phyloP scores from a whole-genome alignment of 2,797 vertebrate genomes.

The Hybognathus amarus region DNA sequence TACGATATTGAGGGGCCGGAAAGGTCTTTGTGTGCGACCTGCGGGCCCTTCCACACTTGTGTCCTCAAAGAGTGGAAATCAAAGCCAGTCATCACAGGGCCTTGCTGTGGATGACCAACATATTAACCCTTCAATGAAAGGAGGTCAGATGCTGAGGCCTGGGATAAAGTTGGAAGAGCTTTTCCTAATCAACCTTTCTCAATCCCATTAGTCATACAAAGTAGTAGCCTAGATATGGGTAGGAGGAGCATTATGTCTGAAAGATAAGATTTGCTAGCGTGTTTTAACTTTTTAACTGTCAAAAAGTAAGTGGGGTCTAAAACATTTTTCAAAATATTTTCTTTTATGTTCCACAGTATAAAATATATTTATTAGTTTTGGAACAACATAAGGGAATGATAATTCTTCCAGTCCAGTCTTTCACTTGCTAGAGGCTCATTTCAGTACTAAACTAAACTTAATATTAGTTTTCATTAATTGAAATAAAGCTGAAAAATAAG shows the following conservation, averaged over 20 bases:
- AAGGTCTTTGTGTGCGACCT: conserved; percentile 72
- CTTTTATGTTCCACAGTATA: not conserved
- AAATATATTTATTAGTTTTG: not conserved
- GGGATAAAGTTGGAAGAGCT: conserved; percentile 25
- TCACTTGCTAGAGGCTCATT: not conserved
- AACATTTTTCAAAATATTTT: not conserved
- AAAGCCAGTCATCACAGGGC: conserved; percentile 47
- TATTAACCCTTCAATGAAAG: conserved; percentile 46
- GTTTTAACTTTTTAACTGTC: not conserved
- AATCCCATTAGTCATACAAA: conserved; percentile 26
- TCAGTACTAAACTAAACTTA: not conserved
- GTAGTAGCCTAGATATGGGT: not conserved
- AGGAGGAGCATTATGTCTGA: conserved; percentile 13
- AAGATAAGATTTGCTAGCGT: not conserved
- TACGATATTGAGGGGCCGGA: conserved; percentile 64
- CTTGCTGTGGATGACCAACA: conserved; percentile 40
- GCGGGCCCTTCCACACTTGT: conserved; percentile 65
- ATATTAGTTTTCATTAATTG: not conserved
- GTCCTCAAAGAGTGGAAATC: conserved; percentile 64
- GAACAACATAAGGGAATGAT: not conserved
- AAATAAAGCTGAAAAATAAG: not conserved
- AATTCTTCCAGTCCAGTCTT: not conserved
- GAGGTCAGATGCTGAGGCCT: conserved; percentile 36
- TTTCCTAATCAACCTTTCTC: conserved; percentile 21
- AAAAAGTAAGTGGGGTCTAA: not conserved